A percentile compares a stretch with the other conserved stretches of the same genome.
These are phyloP conservation scores for Xyrauchen texanus DNA, from an alignment of 2,113 vertebrate species.

Conservation along the genomic window DNA sequence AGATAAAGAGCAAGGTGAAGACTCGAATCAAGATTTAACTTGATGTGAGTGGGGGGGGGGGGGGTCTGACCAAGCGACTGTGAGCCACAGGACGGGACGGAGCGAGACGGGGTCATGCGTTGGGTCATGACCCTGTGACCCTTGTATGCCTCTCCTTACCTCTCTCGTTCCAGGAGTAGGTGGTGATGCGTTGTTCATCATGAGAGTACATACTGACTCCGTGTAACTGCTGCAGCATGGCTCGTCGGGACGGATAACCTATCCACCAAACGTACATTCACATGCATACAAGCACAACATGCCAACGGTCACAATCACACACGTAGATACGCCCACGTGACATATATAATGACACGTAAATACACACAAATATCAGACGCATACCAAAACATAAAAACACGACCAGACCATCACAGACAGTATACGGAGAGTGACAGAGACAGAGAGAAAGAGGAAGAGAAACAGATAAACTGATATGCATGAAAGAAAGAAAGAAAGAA, in stretches of 20 bases:
- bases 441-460: conserved; percentile 56
- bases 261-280: conserved; percentile 62
- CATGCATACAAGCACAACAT: conserved; percentile 9
- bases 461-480: conserved; percentile 59
- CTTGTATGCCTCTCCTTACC: conserved; percentile 73
- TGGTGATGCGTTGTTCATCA: conserved; percentile 73
- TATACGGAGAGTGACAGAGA: conserved; percentile 60
- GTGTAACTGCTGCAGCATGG: conserved; percentile 86
- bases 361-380: conserved; percentile 53
- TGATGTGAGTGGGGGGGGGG: neutral
- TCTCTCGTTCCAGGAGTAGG: conserved; percentile 77
- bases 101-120: neutral
- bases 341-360: conserved; percentile 17
- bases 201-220: conserved; percentile 86
- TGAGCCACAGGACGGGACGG: conserved; percentile 42
- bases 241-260: conserved; percentile 83
- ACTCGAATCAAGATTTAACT: conserved; percentile 20
- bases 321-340: conserved; percentile 5
- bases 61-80: conserved; percentile 27
- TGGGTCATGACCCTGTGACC: neutral
- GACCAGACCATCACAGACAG: conserved; percentile 16
- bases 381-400: conserved; percentile 50
- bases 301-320: conserved; percentile 18
- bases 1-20: conserved; percentile 23
- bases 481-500: conserved; percentile 38